phyloP scores from a whole-genome alignment of 1,140 invertebrate genomes.

The Dendroctonus valens region DNA sequence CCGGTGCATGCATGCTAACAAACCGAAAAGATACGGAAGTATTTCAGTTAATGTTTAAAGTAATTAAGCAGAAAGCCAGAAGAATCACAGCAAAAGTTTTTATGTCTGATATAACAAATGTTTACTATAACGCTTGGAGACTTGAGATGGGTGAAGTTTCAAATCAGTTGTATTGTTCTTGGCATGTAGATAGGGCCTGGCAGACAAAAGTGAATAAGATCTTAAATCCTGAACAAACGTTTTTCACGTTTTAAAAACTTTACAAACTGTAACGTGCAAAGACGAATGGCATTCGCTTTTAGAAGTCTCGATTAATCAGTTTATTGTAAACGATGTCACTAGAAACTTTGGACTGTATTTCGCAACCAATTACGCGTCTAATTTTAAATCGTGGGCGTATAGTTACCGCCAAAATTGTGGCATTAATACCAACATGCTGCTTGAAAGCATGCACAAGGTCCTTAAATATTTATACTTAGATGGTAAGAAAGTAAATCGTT shows the following conservation, averaged over 20 bases:
- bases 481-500: conserved; percentile 31
- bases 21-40: conserved; percentile 35
- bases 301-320: background rate
- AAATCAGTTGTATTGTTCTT: conserved; percentile 27
- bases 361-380: conserved; percentile 9
- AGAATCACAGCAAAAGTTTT: conserved; percentile 21
- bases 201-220: conserved; percentile 35
- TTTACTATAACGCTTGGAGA: conserved; percentile 32
- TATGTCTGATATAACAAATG: conserved; percentile 31
- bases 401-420: conserved; percentile 22
- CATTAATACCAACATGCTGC: conserved; percentile 32
- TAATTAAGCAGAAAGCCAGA: conserved; percentile 25
- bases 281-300: conserved; percentile 2
- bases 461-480: conserved; percentile 31
- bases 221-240: conserved; percentile 23
- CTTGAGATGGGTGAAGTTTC: conserved; percentile 23
- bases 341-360: conserved; percentile 26
- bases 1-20: conserved; percentile 34
- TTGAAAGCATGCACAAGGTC: conserved; percentile 32
- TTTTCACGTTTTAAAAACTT: conserved; percentile 29
- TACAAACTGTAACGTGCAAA: conserved; percentile 1
- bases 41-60: conserved; percentile 25
- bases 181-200: conserved; percentile 35
- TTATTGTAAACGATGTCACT: conserved; percentile 1
- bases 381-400: conserved; percentile 32